Evolutionary conservation across 1,140 invertebrate genomes (phyloP), one percentile per base, ranked within the genome.

Genomic region (Planococcus citri): DNA sequence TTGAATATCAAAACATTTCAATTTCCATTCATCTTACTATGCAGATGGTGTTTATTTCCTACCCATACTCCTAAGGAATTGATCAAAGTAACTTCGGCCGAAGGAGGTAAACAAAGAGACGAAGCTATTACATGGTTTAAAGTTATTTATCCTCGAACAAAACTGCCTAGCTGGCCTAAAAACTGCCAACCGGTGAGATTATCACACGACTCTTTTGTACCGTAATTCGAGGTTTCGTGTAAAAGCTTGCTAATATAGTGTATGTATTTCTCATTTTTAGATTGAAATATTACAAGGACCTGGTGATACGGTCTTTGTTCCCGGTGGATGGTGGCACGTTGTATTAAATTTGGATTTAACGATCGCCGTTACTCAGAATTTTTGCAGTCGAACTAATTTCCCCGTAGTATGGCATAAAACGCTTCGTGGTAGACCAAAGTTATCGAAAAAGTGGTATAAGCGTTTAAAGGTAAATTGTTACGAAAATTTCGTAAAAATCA

Each of bases 71-170:
- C 97, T 0, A 91, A 94, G 78, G 93, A 97, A 75, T 76, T 98
- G 61, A 82, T 99, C 1, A 99, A 98, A 81, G 92, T 97, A 1
- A 88, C 87, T 24, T 86, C 87, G 67, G 80, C 82, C 8, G 91
- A 97, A 78, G 95, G 94, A 41, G 94, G 95, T 0, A 97, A 97
- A 77, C 95, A 99, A 77, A 85, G 90, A 69, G 95, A 98, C 78
- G 97, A 99, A 83, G 97, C 96, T 69, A 91, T 98, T 37, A 97
- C 95, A 2, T 99, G 97, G 97, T 99, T 99, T 77, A 89, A 86
- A 74, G 81, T 94, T 37, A 92, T 99, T 76, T 99, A 98, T 82
- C 95, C 95, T n/a, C 86, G 89, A 77, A 97, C 94, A 27, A 88
- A 96, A 78, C 79, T 87, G 70, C 85, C 91, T 25, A 82, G 84